Percentiles rank a stretch among this genome's conserved stretches.
phyloP scores from a whole-genome alignment of 1,140 invertebrate species.

The Drosophila murphyi region DNA sequence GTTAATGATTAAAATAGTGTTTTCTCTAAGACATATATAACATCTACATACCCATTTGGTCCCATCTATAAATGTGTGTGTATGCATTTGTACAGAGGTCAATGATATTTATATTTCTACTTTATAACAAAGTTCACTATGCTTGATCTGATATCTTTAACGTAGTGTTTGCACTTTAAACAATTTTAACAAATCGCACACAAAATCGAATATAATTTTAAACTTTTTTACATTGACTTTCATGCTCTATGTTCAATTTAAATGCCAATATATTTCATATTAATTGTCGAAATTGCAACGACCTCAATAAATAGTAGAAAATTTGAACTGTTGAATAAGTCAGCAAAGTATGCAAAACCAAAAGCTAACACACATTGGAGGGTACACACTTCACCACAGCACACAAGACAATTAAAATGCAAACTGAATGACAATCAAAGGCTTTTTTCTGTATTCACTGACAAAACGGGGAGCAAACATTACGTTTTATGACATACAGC shows the following conservation, averaged over 20 bases:
- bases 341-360: background rate
- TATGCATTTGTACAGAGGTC: too few relatives aligned
- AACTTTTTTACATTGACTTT: too few relatives aligned
- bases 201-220: background rate
- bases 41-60: too few relatives aligned
- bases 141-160: too few relatives aligned
- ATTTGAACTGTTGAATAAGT: background rate
- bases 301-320: background rate
- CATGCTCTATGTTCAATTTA: too few relatives aligned
- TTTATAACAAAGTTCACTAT: too few relatives aligned
- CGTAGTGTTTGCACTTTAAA: too few relatives aligned
- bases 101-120: too few relatives aligned
- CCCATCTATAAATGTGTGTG: too few relatives aligned
- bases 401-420: constrained; percentile 32
- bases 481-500: constrained; percentile 36
- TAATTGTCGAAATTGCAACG: background rate
- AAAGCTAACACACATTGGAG: background rate
- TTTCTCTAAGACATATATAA: too few relatives aligned
- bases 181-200: too few relatives aligned
- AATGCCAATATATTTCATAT: background rate
- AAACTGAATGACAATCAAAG: constrained; percentile 3
- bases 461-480: constrained; percentile 23
- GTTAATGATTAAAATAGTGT: constrained; percentile 10
- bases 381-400: background rate
- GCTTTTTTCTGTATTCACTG: constrained; percentile 10